phyloP scores from a whole-genome alignment of 2,888 invertebrate genomes.

The Balanococcus diminutus region DNA sequence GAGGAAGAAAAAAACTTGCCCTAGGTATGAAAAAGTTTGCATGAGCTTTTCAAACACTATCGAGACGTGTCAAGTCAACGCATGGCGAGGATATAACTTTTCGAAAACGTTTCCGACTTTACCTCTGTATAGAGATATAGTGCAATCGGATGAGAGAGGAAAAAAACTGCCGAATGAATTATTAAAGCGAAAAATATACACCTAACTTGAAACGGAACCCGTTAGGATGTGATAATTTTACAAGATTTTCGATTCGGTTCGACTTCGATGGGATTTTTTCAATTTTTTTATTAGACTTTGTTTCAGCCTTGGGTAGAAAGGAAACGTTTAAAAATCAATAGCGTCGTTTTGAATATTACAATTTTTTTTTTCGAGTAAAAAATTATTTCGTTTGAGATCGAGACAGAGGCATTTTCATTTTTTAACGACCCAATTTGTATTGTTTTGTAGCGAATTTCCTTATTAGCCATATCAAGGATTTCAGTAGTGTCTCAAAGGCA shows the following conservation, averaged over 20 bases:
- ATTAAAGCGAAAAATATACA: not conserved
- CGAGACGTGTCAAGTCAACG: not conserved
- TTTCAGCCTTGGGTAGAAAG: not conserved
- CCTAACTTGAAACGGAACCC: not conserved
- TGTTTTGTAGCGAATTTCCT: not conserved
- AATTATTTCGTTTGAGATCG: not conserved
- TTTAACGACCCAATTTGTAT: not conserved
- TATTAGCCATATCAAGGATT: not conserved
- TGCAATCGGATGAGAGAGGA: not conserved
- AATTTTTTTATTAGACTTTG: not conserved
- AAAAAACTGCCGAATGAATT: not conserved
- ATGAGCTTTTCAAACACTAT: not conserved
- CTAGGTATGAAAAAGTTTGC: not conserved
- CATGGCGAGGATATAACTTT: not conserved
- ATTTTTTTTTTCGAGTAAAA: not conserved
- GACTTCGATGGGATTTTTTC: not conserved
- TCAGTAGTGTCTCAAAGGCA: not conserved
- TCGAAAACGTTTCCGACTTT: not conserved
- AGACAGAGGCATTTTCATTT: not conserved
- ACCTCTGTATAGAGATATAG: not conserved
- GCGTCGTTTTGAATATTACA: not conserved
- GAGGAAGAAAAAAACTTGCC: not conserved
- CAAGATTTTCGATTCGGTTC: not conserved
- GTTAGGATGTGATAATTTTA: not conserved
- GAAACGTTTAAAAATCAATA: conserved; percentile 4